Evolutionary conservation across 2,113 vertebrate species (phyloP).

Genomic region (Hippocampus abdominalis): DNA sequence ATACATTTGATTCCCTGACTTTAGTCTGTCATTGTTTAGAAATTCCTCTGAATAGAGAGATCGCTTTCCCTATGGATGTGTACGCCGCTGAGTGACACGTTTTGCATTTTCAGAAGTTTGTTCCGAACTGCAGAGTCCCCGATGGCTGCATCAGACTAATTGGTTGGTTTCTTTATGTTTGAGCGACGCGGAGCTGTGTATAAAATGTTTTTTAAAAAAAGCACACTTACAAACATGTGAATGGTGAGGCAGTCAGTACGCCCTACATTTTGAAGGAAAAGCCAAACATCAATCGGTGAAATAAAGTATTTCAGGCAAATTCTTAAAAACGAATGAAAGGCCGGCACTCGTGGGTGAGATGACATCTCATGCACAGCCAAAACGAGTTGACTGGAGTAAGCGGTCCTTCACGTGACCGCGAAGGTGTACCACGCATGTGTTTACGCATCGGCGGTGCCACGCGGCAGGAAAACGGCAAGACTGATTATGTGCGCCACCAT

Average conservation of each 20-base stretch:
- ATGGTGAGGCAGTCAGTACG: not conserved
- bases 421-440: slow-evolving; percentile 44
- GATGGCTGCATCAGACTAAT: not conserved
- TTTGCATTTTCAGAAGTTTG: slow-evolving; percentile 3
- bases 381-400: slow-evolving; percentile 12
- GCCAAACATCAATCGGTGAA: too few species aligned
- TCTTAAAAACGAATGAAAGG: too few species aligned
- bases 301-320: too few species aligned
- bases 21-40: slow-evolving; percentile 6
- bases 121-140: not conserved
- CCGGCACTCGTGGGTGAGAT: too few species aligned
- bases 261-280: not conserved
- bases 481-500: slow-evolving; percentile 47
- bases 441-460: slow-evolving; percentile 33
- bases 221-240: not conserved
- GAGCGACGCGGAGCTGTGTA: not conserved
- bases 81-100: not conserved
- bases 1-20: not conserved
- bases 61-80: not conserved
- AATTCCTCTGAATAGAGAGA: slow-evolving; percentile 9
- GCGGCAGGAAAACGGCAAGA: slow-evolving; percentile 37
- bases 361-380: too few species aligned
- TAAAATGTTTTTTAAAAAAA: too few species aligned
- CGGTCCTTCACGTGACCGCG: slow-evolving; percentile 36
- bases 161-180: not conserved